These are phyloP conservation scores for Cerastis leucographa DNA, from an alignment of 2,888 invertebrate genomes.

Conservation along the genomic window DNA sequence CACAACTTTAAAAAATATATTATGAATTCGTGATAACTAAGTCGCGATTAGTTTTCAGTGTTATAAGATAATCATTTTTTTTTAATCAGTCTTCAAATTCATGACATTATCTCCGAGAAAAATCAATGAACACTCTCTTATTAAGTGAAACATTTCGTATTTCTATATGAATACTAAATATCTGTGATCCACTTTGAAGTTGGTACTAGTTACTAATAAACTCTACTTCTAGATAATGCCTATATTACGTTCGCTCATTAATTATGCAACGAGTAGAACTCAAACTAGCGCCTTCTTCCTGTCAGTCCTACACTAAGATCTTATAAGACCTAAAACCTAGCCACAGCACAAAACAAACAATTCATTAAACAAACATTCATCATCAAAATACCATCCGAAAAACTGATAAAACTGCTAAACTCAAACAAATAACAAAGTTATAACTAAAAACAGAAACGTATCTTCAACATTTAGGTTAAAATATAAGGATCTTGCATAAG, in stretches of 20 bases:
- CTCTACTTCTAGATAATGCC: not conserved
- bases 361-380: slow-evolving; percentile 25
- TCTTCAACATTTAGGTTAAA: slow-evolving; percentile 88
- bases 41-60: not conserved
- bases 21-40: not conserved
- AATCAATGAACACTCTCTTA: too few relatives aligned
- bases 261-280: not conserved
- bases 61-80: not conserved
- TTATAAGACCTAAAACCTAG: slow-evolving; percentile 1
- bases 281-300: not conserved
- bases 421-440: slow-evolving; percentile 66
- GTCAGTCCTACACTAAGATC: not conserved
- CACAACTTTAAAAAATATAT: not conserved
- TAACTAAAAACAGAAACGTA: slow-evolving; percentile 68
- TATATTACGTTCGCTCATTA: not conserved
- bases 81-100: not conserved
- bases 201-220: not conserved
- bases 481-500: slow-evolving; percentile 91
- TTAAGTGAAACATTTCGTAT: not conserved
- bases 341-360: slow-evolving; percentile 28
- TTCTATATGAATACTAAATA: not conserved
- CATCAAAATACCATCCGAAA: slow-evolving; percentile 42
- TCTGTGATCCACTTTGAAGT: not conserved
- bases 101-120: too few relatives aligned
- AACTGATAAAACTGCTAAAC: slow-evolving; percentile 60